Evolutionary conservation across 2,113 vertebrate species (phyloP).

Genomic region (Galemys pyrenaicus): DNA sequence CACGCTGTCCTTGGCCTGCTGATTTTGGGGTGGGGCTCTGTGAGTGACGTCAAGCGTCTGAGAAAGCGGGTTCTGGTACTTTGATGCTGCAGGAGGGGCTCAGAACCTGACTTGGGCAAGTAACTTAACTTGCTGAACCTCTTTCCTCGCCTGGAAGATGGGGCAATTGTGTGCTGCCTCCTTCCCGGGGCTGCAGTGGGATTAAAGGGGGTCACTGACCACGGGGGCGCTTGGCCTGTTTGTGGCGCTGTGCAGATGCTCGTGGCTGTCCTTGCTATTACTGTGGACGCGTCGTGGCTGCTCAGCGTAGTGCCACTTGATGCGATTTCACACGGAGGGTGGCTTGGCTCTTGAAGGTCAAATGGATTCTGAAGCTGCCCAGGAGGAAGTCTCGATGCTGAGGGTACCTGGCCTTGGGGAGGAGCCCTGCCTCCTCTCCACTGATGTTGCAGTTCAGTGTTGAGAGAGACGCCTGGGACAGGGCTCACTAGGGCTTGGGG

Average conservation of each 20-base stretch:
- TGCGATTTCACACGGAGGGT: neutral
- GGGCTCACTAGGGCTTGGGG: neutral
- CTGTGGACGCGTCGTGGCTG: too few relatives aligned
- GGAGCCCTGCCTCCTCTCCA: neutral
- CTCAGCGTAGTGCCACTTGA: neutral
- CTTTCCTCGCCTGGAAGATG: neutral
- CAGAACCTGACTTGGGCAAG: neutral
- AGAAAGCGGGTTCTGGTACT: too few relatives aligned
- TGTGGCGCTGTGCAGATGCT: neutral
- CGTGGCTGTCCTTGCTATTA: neutral
- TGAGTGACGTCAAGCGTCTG: neutral
- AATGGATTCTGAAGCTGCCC: neutral
- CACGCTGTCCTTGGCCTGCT: too few relatives aligned
- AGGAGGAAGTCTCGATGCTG: neutral
- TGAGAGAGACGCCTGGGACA: neutral
- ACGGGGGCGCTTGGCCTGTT: neutral
- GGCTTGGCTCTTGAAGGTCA: neutral
- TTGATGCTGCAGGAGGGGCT: fast-evolving
- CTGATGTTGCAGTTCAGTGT: neutral
- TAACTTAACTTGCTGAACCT: neutral
- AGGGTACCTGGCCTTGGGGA: neutral
- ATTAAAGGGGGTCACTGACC: neutral
- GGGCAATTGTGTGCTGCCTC: neutral
- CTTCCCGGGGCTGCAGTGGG: neutral
- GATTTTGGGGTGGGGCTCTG: too few relatives aligned